phyloP scores from a whole-genome alignment of 2,113 vertebrate species.

The Phrynosoma platyrhinos region DNA sequence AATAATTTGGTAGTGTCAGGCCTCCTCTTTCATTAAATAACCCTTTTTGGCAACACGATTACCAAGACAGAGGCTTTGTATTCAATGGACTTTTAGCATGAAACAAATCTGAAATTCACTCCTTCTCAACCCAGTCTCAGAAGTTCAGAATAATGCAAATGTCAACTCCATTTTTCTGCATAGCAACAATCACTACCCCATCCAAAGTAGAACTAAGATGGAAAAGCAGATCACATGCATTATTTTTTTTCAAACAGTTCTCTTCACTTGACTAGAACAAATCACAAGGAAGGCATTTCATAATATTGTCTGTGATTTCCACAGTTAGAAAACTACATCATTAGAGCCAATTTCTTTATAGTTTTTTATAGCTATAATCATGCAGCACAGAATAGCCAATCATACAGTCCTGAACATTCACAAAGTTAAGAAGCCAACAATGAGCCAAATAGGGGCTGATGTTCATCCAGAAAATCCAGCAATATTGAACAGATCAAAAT shows the following conservation, averaged over 20 bases:
- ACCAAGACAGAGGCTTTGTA: background rate
- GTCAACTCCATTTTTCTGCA: background rate
- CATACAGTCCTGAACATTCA: background rate
- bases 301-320: background rate
- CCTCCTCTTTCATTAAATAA: background rate
- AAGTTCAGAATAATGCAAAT: background rate
- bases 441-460: too few species aligned
- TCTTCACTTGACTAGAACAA: background rate
- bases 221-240: background rate
- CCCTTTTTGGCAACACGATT: constrained; percentile 20
- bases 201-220: background rate
- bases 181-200: background rate
- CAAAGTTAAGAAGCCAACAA: background rate
- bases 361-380: background rate
- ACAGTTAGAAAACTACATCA: background rate
- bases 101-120: background rate
- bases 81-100: background rate
- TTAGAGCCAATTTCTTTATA: background rate
- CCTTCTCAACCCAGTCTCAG: background rate
- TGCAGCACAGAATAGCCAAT: background rate
- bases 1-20: constrained; percentile 30
- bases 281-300: background rate
- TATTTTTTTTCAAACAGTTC: background rate
- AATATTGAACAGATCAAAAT: background rate
- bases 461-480: background rate